Base-by-base conservation (phyloP, 1,140 invertebrate genomes). In the Psix sp. region DNA sequence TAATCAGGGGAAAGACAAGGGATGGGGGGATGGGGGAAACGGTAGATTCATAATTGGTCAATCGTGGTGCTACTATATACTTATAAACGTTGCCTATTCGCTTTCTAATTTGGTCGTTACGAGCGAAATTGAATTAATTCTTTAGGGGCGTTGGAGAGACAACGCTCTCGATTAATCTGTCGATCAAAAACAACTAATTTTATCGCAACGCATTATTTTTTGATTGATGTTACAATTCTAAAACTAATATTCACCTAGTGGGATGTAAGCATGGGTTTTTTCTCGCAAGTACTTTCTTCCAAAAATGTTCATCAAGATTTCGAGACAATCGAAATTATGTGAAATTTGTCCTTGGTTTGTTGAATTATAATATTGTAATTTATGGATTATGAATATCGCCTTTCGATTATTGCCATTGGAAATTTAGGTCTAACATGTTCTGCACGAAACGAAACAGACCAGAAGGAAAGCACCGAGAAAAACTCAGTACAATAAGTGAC, bases 221-320 rank as follows among this genome's bases (percentile, higher is more conserved):
- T 73, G 59, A 59, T 73, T 73, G 59, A 73, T 73, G 38, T 73
- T 73, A 72, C 68, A 65, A 65, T 73, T 73, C 68, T 73, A 73
- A 59, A 65, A 73, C 68, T 73, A 73, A 73, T 72, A 57, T 73
- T 73, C 29, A 46, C 29, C 68, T 73, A 73, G 59, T 73, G 45
- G n/a, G 59, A 60, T 73, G 54, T 65, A 65, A 65, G 60, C 60
- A 72, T 72, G 36, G 45, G 33, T 63, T 71, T 36, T 70, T 24
- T 48, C n/a, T n/a, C 56, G 52, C 46, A 21, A 15, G 59, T 65
- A 60, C 59, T 59, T 73, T 60, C 46, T 52, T 60, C 26, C 60
- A 26, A 40, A n/a, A 60, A 52, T 21, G 7, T 13, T 57, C n/a
- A n/a, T n/a, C n/a, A n/a, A n/a, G n/a, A n/a, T n/a, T n/a, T n/a